phyloP scores from a whole-genome alignment of 2,797 vertebrate genomes.

The Peromyscus melanophrys region DNA sequence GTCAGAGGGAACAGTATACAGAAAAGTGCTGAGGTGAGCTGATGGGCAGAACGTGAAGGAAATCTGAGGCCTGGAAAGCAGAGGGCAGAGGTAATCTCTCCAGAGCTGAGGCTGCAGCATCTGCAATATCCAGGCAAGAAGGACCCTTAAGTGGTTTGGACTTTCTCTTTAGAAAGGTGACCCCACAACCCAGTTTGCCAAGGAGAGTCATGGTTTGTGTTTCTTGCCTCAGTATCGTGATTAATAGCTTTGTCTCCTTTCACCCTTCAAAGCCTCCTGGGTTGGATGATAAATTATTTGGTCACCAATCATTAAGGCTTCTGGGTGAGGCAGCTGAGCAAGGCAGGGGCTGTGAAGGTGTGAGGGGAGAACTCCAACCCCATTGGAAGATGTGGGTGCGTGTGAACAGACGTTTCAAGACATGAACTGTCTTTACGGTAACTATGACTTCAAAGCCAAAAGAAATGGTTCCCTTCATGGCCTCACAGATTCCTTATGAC shows the following conservation, averaged over 20 bases:
- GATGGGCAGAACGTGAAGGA: not conserved
- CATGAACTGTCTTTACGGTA: not conserved
- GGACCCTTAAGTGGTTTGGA: not conserved
- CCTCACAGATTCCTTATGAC: not conserved
- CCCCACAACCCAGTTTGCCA: not conserved
- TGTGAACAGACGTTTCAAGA: not conserved
- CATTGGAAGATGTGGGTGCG: not conserved
- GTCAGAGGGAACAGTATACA: not conserved
- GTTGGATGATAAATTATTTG: not conserved
- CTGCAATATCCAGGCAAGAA: not conserved
- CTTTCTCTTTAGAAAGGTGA: not conserved
- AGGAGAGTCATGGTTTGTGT: not conserved
- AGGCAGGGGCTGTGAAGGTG: not conserved
- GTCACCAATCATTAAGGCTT: not conserved
- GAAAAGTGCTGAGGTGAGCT: not conserved
- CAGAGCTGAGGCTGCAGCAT: not conserved
- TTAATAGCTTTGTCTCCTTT: not conserved
- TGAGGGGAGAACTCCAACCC: not conserved
- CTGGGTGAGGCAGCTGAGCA: not conserved
- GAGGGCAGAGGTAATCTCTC: rapidly evolving
- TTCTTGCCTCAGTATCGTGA: not conserved
- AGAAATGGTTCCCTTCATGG: not conserved
- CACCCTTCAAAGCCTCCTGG: not conserved
- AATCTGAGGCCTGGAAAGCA: not conserved
- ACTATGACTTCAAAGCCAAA: not conserved